Evolutionary conservation across 2,888 invertebrate species (phyloP).

Genomic region (Muschampia plurimacula): DNA sequence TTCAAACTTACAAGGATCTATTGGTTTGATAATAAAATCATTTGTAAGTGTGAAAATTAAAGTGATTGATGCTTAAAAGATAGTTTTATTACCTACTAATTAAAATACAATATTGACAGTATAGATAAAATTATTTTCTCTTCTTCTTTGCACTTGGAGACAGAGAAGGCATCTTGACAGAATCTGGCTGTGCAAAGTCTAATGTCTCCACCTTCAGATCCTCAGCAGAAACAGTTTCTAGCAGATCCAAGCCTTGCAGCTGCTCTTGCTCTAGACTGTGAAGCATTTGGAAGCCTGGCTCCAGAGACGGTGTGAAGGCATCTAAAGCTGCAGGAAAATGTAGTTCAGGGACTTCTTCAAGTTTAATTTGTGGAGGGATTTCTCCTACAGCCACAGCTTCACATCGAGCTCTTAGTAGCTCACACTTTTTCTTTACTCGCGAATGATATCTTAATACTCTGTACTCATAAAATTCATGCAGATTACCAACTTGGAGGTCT

Average conservation of each 20-base stretch:
- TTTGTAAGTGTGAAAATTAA: too few species aligned
- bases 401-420: conserved; percentile 62
- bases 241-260: conserved; percentile 72
- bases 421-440: conserved; percentile 68
- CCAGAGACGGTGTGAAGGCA: conserved; percentile 85
- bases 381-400: conserved; percentile 69
- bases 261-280: conserved; percentile 87
- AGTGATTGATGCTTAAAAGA: too few species aligned
- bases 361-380: conserved; percentile 70
- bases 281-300: conserved; percentile 88
- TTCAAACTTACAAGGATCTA: too few species aligned
- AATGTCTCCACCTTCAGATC: conserved; percentile 78
- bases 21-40: too few species aligned
- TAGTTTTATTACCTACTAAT: too few species aligned
- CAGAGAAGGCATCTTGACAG: conserved; percentile 62
- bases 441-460: conserved; percentile 71
- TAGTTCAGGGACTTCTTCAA: conserved; percentile 82
- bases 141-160: conserved; percentile 79
- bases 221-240: conserved; percentile 71
- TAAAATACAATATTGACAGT: too few species aligned
- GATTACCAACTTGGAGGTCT: conserved; percentile 74
- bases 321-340: conserved; percentile 83
- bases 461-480: conserved; percentile 77
- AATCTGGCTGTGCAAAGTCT: conserved; percentile 74
- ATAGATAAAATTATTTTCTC: conserved; percentile 61